Evolutionary conservation across 2,113 vertebrate species (phyloP), one percentile per base, ranked within the genome.

Genomic region (Stigmatopora argus): DNA sequence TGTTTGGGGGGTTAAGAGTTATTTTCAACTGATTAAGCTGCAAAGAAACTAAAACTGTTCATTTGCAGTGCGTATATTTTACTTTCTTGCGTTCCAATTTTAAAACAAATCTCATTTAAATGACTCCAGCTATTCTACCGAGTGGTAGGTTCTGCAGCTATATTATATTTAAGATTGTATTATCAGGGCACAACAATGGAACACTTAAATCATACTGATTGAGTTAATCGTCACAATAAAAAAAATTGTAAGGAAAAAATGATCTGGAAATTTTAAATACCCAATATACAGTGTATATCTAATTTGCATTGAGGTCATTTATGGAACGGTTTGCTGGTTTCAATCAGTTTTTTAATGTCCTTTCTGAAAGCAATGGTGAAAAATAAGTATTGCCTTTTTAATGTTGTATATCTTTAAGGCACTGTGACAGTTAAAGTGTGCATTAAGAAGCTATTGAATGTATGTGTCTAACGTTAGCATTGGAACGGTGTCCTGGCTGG

Each of bases 21-120:
- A 46, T 68, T 66, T 26, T 58, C 52, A 74, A 19, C 35, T 61
- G 35, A 66, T 70, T 12, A 13, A 61, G 59, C n/a, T 45, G 59
- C 38, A 21, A 21, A 41, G 34, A 7, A 4, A 41, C 17, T 59
- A 18, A 19, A 19, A 19, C 10, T 55, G 11, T 53, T 53, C 19
- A 31, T 15, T 34, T 56, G 13, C 15, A 23, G 3, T 11, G 21
- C 51, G 3, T 31, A 31, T 31, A 31, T 31, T 31, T 31, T 23
- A 9, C 21, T 51, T 35, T 58, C 15, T 18, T 14, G 1, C 47
- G 14, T 55, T 55, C 5, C 19, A 23, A 15, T 41, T 61, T 61
- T 45, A 61, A 38, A 61, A 21, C n/a, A 15, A 45, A 45, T 61
- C 59, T 44, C 12, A 12, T 13, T 60, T 44, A 21, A 8, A 21